Evolutionary conservation across 2,888 invertebrate genomes (phyloP).

Genomic region (Icerya purchasi): DNA sequence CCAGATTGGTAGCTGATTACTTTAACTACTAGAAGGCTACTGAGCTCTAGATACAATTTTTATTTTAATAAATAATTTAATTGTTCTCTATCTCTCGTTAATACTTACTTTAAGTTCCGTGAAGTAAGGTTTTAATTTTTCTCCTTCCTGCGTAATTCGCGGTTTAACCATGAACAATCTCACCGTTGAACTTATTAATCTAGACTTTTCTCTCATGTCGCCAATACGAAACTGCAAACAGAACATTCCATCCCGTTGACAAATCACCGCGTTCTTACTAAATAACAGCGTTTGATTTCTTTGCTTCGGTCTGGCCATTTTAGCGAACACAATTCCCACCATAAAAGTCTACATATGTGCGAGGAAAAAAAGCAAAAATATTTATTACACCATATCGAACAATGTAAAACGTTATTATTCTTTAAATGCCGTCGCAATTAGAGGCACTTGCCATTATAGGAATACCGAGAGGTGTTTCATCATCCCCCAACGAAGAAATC

Average conservation of each 20-base stretch:
- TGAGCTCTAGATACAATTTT: background rate
- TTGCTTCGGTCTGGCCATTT: conserved; percentile 83
- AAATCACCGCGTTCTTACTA: conserved; percentile 69
- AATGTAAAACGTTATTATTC: too few relatives aligned
- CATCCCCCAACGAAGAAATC: too few relatives aligned
- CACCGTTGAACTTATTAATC: conserved; percentile 79
- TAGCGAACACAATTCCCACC: conserved; percentile 81
- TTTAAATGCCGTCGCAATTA: too few relatives aligned
- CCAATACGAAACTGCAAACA: conserved; percentile 82
- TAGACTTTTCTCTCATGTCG: conserved; percentile 72
- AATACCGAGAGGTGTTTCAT: too few relatives aligned
- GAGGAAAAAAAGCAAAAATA: too few relatives aligned
- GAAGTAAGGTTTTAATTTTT: conserved; percentile 33
- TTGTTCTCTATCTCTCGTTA: too few relatives aligned
- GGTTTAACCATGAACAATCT: conserved; percentile 63
- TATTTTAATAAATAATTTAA: background rate
- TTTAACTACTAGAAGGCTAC: background rate
- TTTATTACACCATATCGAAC: too few relatives aligned
- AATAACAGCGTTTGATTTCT: conserved; percentile 84
- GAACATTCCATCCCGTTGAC: conserved; percentile 61
- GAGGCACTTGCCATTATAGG: too few relatives aligned
- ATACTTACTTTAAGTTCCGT: conserved; percentile 28
- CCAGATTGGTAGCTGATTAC: background rate
- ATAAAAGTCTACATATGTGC: conserved; percentile 44
- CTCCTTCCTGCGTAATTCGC: conserved; percentile 57